Evolutionary conservation across 2,113 vertebrate species (phyloP).

Genomic region (Oxyura jamaicensis): DNA sequence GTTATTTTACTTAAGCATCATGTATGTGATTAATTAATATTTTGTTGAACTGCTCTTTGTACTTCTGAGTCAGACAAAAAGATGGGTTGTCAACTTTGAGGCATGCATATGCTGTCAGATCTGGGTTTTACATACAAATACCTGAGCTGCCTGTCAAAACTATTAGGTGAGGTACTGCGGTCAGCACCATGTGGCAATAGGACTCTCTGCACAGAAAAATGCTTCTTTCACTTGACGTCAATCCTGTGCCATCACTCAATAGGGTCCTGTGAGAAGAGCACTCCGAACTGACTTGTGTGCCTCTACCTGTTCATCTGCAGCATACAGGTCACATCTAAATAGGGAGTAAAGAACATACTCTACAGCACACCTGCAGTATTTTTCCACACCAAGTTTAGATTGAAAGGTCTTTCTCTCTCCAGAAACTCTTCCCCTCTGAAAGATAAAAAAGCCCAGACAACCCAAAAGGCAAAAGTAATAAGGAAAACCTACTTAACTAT

Average conservation of each 20-base stretch:
- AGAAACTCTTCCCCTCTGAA: background rate
- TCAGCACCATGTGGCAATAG: background rate
- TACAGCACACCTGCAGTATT: background rate
- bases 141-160: background rate
- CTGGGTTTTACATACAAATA: background rate
- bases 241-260: accelerated
- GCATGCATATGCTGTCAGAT: background rate
- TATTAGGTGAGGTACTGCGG: background rate
- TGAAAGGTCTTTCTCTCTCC: background rate
- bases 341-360: background rate
- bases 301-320: background rate
- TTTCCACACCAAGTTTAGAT: background rate
- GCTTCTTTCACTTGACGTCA: background rate
- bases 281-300: background rate
- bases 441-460: background rate
- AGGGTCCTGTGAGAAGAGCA: background rate
- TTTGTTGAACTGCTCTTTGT: background rate
- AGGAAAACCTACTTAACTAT: background rate
- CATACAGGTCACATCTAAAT: background rate
- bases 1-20: background rate
- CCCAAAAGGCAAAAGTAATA: background rate
- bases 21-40: background rate
- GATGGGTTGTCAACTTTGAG: background rate
- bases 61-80: background rate
- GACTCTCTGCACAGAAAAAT: background rate